These are phyloP conservation scores for Aurelia sp. DNA, from an alignment of 30 jellyfish, hydroid and myxozoan species.

Conservation along the genomic window DNA sequence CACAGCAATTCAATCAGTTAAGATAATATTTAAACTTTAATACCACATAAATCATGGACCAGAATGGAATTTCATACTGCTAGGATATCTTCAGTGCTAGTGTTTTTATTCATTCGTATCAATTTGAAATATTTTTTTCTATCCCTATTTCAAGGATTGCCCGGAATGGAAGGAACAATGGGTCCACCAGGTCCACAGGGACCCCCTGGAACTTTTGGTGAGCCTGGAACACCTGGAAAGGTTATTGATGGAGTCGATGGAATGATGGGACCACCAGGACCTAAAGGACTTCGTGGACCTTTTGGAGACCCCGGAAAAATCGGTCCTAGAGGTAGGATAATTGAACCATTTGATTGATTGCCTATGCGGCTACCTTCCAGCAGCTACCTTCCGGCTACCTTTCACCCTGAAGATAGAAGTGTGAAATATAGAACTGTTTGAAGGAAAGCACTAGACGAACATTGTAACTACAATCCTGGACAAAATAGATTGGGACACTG, in stretches of 20 bases:
- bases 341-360: too few relatives aligned
- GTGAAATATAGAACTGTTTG: background rate
- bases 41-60: too few relatives aligned
- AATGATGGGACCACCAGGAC: conserved; percentile 79
- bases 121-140: too few relatives aligned
- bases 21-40: too few relatives aligned
- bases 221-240: conserved; percentile 50
- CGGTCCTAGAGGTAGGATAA: conserved; percentile 56
- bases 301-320: conserved; percentile 65
- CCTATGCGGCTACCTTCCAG: too few relatives aligned
- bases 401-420: background rate
- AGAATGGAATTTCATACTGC: too few relatives aligned
- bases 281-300: conserved; percentile 48
- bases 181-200: conserved; percentile 84
- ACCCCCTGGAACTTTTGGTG: conserved; percentile 74
- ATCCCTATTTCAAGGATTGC: conserved; percentile 47
- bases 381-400: too few relatives aligned
- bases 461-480: background rate
- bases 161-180: conserved; percentile 86
- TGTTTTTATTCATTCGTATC: background rate
- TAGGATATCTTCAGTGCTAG: too few relatives aligned
- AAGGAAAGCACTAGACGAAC: conserved; percentile 3
- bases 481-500: too few relatives aligned
- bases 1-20: too few relatives aligned
- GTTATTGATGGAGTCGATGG: conserved; percentile 62